Conservation (phyloP, 2,113 vertebrate genomes). For the Pedetes capensis region DNA sequence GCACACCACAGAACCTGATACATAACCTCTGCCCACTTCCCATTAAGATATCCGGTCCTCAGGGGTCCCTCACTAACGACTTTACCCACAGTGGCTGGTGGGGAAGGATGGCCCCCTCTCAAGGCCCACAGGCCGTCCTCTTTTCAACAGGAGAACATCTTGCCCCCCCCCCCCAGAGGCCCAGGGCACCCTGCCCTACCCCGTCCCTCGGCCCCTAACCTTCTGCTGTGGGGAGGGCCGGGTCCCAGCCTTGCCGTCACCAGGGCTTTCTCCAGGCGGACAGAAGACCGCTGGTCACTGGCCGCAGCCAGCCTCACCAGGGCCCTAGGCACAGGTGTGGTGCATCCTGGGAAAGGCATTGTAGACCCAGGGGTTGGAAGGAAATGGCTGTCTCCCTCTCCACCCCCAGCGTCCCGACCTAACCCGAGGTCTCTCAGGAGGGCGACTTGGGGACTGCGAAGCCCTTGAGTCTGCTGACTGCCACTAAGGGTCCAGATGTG, state of each 20-base stretch:
- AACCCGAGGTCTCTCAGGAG: background rate
- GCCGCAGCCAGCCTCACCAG: background rate
- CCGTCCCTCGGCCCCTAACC: background rate
- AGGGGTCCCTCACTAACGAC: background rate
- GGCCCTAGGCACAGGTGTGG: too few species aligned
- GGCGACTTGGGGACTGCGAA: background rate
- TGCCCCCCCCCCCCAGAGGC: background rate
- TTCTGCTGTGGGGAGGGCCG: background rate
- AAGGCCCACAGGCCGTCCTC: accelerated
- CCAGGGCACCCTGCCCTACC: background rate
- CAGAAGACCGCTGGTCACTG: background rate
- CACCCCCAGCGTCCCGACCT: background rate
- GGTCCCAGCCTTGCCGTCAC: background rate
- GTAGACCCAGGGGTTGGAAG: background rate
- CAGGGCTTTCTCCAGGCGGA: accelerated
- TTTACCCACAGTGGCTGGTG: background rate
- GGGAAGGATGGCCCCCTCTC: background rate
- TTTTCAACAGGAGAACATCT: background rate
- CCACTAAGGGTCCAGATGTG: background rate
- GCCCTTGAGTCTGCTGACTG: background rate
- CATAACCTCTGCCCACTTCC: too few species aligned
- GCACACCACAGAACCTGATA: background rate
- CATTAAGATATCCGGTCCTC: background rate
- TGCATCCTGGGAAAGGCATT: background rate
- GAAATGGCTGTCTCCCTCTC: background rate